A percentile compares a stretch with the other conserved stretches of the same genome.
These are phyloP conservation scores for Osmerus mordax DNA, from an alignment of 2,113 vertebrate species.

Conservation along the genomic window DNA sequence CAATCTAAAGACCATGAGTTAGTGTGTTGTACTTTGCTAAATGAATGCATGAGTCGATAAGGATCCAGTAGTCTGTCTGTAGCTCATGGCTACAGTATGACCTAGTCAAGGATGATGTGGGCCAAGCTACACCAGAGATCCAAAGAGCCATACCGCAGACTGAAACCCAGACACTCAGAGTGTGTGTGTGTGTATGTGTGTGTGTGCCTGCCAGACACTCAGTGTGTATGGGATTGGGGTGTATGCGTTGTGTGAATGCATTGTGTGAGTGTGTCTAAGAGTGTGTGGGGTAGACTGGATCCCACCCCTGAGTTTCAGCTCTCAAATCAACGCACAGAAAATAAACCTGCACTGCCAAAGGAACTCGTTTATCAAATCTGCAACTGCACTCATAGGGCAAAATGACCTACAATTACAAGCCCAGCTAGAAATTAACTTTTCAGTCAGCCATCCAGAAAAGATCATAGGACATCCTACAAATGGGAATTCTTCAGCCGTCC, in stretches of 20 bases:
- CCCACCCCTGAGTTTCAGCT: conserved; percentile 63
- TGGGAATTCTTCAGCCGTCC: conserved; percentile 52
- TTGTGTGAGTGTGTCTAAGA: conserved; percentile 7
- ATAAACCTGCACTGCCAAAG: conserved; percentile 78
- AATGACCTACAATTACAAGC: conserved; percentile 92
- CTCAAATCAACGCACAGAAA: conserved; percentile 87
- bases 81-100: too few species aligned
- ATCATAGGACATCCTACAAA: conserved; percentile 77
- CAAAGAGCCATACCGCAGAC: background rate
- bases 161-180: conserved; percentile 6
- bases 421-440: conserved; percentile 86
- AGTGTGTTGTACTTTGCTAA: too few species aligned
- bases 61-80: too few species aligned
- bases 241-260: background rate
- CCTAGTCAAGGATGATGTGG: background rate
- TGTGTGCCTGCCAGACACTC: background rate
- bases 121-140: background rate
- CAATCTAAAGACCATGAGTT: too few species aligned
- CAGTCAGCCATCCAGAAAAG: conserved; percentile 77
- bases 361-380: conserved; percentile 75
- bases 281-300: conserved; percentile 56
- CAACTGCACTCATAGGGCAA: conserved; percentile 84
- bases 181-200: background rate
- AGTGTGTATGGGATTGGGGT: background rate
- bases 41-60: too few species aligned